Evolutionary conservation across 2,797 vertebrate genomes (phyloP), one percentile per base, ranked within the genome.

Genomic region (Sebastes aleutianus): DNA sequence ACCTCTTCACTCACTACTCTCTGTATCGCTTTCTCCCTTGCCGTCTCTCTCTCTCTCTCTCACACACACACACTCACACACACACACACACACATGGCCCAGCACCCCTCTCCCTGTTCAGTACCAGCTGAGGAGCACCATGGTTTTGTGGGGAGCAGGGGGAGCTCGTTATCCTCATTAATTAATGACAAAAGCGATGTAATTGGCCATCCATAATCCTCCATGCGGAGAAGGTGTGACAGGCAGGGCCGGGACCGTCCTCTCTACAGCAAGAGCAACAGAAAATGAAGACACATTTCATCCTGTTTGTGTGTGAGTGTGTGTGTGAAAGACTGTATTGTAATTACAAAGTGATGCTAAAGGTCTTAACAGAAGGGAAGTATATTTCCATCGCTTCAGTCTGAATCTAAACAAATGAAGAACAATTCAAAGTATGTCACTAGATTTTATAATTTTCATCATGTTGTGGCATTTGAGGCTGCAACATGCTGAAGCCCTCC

Each of bases 121-220:
- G 84, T 85, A 95, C 91, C 95, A 96, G 96, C 92, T 94, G 93
- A 93, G 91, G 87, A 90, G 94, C 88, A 89, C 78, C 77, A 57
- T 65, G 89, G 88, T 92, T 94, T 92, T 87, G 84, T 93, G 93
- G 88, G 88, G 79, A 94, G 95, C 94, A 91, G 92, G 86, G 82
- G 72, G 88, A 93, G 91, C 90, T 86, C 83, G 91, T 86, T 95
- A 96, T 93, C 92, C 89, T 95, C 87, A 91, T 94, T 91, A 91
- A 93, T 96, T 95, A 94, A 91, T 93, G 94, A 91, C 93, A 96
- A 95, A 96, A 96, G 96, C 95, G 80, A 96, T 96, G 94, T 96
- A 96, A 95, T 95, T 94, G 84, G 95, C 96, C 94, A 84, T 96
- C 94, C 95, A 97, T 97, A 95, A 95, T 96, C 93, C 91, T 92